Evolutionary conservation across 2,888 invertebrate species (phyloP).

Genomic region (Mesoligia furuncula): DNA sequence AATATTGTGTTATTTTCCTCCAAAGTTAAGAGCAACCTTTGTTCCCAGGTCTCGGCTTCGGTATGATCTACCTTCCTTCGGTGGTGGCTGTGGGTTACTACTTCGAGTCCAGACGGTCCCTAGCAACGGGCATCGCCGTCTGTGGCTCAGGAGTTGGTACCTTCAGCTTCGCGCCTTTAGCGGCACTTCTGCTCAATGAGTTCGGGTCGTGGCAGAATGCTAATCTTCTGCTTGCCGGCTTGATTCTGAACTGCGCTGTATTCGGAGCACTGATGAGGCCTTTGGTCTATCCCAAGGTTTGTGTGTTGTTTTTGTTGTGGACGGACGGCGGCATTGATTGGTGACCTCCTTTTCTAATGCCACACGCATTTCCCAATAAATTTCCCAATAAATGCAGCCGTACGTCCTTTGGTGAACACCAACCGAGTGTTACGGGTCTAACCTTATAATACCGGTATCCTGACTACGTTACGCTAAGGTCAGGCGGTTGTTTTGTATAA

Average conservation of each 20-base stretch:
- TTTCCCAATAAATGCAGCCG: background rate
- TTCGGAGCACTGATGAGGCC: slow-evolving; percentile 96
- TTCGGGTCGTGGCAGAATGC: slow-evolving; percentile 97
- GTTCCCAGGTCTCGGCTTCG: slow-evolving; percentile 95
- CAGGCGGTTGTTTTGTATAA: slow-evolving; percentile 10
- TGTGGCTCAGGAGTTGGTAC: slow-evolving; percentile 98
- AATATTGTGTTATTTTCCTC: slow-evolving; percentile 33
- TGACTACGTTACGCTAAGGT: slow-evolving; percentile 16
- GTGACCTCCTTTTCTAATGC: background rate
- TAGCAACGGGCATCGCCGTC: slow-evolving; percentile 98
- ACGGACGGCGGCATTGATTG: background rate
- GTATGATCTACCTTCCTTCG: slow-evolving; percentile 98
- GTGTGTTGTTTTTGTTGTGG: slow-evolving; percentile 32
- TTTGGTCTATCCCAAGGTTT: slow-evolving; percentile 93
- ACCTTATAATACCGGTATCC: slow-evolving; percentile 13
- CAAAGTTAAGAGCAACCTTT: slow-evolving; percentile 36
- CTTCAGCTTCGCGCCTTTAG: slow-evolving; percentile 98
- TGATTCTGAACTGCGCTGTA: slow-evolving; percentile 97
- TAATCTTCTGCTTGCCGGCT: slow-evolving; percentile 96
- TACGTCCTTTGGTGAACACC: background rate
- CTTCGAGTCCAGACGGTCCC: slow-evolving; percentile 98
- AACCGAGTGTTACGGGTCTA: background rate
- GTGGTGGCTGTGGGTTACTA: slow-evolving; percentile 99
- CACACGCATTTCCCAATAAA: too few species aligned
- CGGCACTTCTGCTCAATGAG: slow-evolving; percentile 93